Evolutionary conservation across 2,888 invertebrate genomes (phyloP).

Genomic region (Odontothrips loti): DNA sequence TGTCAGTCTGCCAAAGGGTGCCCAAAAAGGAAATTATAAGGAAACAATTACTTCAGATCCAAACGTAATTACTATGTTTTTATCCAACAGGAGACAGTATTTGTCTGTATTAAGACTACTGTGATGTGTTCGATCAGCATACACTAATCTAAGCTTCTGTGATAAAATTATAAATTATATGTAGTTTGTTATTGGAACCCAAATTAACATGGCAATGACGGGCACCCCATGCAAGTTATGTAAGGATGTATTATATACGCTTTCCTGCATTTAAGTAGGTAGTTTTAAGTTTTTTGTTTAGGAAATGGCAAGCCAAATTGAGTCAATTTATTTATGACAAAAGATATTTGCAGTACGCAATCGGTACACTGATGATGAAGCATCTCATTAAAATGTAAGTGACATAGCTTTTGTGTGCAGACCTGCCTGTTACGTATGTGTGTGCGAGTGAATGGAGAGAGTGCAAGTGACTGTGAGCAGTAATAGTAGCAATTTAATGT

Average conservation of each 20-base stretch:
- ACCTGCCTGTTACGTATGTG: background rate
- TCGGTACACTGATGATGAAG: background rate
- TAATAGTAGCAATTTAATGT: too few relatives aligned
- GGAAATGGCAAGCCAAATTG: background rate
- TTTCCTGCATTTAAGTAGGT: background rate
- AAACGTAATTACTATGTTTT: background rate
- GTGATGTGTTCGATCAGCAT: conserved; percentile 1
- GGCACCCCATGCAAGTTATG: background rate
- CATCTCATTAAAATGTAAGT: conserved; percentile 11
- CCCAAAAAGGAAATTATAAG: background rate
- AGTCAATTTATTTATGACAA: background rate
- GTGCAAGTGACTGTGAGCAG: background rate
- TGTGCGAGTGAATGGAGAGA: background rate
- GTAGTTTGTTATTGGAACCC: background rate
- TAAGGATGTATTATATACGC: background rate
- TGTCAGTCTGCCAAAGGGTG: background rate
- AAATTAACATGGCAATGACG: background rate
- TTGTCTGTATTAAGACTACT: background rate
- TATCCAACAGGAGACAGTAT: background rate
- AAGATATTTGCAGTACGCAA: background rate
- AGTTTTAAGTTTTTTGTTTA: background rate
- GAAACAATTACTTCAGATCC: background rate
- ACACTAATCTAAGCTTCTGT: conserved; percentile 6
- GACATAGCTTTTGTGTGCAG: background rate
- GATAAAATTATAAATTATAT: background rate